Conservation (phyloP, 2,888 invertebrate genomes). For the Conistra vaccinii region DNA sequence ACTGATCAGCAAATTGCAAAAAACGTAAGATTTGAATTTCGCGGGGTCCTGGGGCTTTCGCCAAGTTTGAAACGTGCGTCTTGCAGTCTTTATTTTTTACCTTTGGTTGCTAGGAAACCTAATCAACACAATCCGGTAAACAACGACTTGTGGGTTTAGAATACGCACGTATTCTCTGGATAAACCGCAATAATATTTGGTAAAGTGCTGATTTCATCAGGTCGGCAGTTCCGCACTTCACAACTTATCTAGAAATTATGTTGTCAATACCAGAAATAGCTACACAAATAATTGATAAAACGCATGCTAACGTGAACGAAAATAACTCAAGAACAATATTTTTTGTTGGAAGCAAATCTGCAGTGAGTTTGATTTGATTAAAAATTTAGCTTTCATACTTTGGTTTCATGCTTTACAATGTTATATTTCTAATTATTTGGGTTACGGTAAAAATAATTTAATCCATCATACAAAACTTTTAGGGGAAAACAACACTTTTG, state of each 20-base stretch:
- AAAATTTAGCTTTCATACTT: neutral
- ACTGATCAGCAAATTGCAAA: too few species aligned
- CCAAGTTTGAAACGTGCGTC: neutral
- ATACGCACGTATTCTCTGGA: neutral
- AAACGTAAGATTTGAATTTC: too few species aligned
- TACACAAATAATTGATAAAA: conserved; percentile 85
- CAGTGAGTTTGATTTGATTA: conserved; percentile 89
- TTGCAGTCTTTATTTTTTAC: neutral
- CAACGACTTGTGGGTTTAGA: neutral
- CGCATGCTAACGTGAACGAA: conserved; percentile 75
- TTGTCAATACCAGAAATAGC: conserved; percentile 90
- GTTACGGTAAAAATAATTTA: neutral
- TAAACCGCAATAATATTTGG: neutral
- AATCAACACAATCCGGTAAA: neutral
- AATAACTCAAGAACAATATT: conserved; percentile 90
- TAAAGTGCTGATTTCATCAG: neutral
- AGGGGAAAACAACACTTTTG: conserved; percentile 96
- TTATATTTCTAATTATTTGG: neutral
- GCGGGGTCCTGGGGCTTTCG: too few species aligned
- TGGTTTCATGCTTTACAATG: neutral
- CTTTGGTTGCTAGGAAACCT: conserved; percentile 32
- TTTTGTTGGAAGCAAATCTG: conserved; percentile 92
- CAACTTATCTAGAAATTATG: conserved; percentile 63
- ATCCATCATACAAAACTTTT: conserved; percentile 52
- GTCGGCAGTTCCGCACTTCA: neutral